Evolutionary conservation across 1,140 invertebrate genomes (phyloP), one percentile per base, ranked within the genome.

Genomic region (Ephestia elutella): DNA sequence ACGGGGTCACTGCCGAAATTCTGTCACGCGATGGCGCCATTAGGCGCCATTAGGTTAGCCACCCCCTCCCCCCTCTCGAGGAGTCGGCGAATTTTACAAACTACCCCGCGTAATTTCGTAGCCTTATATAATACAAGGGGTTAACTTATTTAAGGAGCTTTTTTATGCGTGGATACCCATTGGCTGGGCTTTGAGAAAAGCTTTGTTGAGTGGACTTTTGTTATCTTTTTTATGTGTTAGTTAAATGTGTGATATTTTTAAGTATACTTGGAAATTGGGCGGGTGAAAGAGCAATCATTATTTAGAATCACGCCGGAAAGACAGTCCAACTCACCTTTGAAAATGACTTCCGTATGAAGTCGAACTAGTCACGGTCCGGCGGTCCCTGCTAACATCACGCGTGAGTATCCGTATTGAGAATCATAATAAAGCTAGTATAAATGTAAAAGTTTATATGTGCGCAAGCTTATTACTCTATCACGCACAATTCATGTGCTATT

Each of bases 1-100:
- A 65, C 75, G 73, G 79, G 85, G 85, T 85, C 85, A 87, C 78
- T 87, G 81, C 78, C 85, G 81, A 87, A 87, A 87, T 86, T 81
- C 75, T 80, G 83, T 86, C 85, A 87, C 85, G 85, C 85, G 70
- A 87, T 85, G 65, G 73, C 64, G 73, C 84, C 80, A 87, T 87
- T 84, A 87, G 73, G 82, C 80, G n/a, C n/a, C n/a, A n/a, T n/a
- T 83, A 75, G 81, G 80, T 79, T 53, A 10, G n/a, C 50, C 71
- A 54, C 61, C 15, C 51, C 49, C 55, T 30, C 15, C 57, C 63
- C 28, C 71, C 66, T 63, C 49, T 59, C 59, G 64, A 78, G 66
- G 75, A 80, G 78, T 70, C 80, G 80, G 85, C 82, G 78, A 87
- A 87, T 85, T 87, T 87, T 75, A 83, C 77, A 84, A 83, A 84